Evolutionary conservation across 2,888 invertebrate species (phyloP).

Genomic region (Leptura quadrifasciata): DNA sequence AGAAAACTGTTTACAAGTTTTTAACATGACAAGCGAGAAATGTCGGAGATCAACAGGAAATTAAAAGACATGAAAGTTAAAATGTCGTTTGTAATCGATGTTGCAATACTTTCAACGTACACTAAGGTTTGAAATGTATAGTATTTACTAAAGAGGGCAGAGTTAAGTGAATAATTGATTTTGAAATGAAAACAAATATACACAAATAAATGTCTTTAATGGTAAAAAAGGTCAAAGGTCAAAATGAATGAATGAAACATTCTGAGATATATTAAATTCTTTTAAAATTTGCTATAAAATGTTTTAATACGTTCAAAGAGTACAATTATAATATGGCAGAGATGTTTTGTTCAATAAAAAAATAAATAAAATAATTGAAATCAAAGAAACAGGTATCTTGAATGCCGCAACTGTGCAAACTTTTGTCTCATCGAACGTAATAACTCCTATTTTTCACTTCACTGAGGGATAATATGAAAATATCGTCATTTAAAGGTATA

Average conservation of each 20-base stretch:
- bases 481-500: too few species aligned
- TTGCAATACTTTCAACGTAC: neutral
- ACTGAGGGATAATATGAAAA: too few species aligned
- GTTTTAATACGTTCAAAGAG: too few species aligned
- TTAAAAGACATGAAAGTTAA: conserved; percentile 15
- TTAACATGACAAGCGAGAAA: neutral
- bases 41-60: conserved; percentile 2
- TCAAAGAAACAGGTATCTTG: too few species aligned
- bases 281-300: too few species aligned
- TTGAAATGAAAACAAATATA: neutral
- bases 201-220: neutral
- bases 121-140: neutral
- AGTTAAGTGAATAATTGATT: neutral
- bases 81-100: conserved; percentile 3
- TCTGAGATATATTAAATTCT: neutral
- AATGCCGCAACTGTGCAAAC: too few species aligned
- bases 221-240: neutral
- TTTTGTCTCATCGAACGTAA: too few species aligned
- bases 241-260: neutral
- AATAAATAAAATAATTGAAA: too few species aligned
- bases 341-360: too few species aligned
- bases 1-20: conserved; percentile 4
- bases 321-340: too few species aligned
- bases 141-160: neutral
- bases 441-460: too few species aligned